Evolutionary conservation across 2,888 invertebrate species (phyloP).

Genomic region (Gastrophysa polygoni): DNA sequence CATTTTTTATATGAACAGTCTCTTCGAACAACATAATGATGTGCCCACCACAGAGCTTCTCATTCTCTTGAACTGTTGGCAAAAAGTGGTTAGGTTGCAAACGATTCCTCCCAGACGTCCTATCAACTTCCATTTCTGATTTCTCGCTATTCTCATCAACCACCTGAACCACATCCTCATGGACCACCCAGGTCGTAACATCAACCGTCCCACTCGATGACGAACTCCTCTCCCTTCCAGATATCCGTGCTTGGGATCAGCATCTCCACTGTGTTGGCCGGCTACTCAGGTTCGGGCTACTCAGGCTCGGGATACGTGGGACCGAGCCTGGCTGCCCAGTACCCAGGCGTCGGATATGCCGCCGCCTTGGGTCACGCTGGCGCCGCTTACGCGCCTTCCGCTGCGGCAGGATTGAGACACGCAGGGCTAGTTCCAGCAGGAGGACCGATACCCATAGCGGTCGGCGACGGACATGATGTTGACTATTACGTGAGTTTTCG

Average conservation of each 20-base stretch:
- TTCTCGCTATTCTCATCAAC: too few species aligned
- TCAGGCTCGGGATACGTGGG: slow-evolving; percentile 14
- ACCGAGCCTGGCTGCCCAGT: slow-evolving; percentile 7
- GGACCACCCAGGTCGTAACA: too few species aligned
- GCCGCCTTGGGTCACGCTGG: slow-evolving; percentile 18
- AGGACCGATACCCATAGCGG: slow-evolving; percentile 34
- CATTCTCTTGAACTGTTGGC: too few species aligned
- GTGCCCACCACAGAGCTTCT: too few species aligned
- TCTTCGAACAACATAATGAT: too few species aligned
- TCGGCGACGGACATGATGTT: slow-evolving; percentile 37
- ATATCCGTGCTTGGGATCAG: neutral
- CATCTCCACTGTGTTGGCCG: slow-evolving; percentile 7
- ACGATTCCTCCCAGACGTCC: too few species aligned
- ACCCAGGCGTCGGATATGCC: slow-evolving; percentile 10
- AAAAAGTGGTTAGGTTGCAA: too few species aligned
- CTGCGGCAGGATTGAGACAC: slow-evolving; percentile 9
- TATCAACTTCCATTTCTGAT: too few species aligned
- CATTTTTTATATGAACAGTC: too few species aligned
- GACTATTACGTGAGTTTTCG: slow-evolving; percentile 41
- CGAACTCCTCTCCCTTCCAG: too few species aligned
- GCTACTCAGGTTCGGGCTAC: slow-evolving; percentile 19
- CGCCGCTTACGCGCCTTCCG: slow-evolving; percentile 3
- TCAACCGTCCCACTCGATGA: too few species aligned
- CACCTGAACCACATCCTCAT: too few species aligned
- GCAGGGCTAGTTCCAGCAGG: slow-evolving; percentile 8